Conservation (phyloP, 1,140 invertebrate species). For the Hypothenemus hampei region DNA sequence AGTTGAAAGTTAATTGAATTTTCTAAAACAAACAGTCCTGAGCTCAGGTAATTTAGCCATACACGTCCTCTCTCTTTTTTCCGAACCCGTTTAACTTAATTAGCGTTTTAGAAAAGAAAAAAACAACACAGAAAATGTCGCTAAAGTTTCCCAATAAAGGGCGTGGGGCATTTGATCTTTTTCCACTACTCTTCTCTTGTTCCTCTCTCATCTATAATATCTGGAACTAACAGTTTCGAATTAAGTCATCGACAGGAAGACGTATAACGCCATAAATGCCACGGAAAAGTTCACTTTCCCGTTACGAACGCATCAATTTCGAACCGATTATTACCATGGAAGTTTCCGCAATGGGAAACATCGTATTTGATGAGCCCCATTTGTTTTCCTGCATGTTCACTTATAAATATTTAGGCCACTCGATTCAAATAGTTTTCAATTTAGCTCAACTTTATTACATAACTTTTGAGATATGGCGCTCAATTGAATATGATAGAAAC, state of each 20-base stretch:
- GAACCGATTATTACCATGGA: conserved; percentile 3
- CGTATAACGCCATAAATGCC: conserved; percentile 10
- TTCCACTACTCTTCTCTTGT: too few species aligned
- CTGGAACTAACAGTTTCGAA: conserved; percentile 16
- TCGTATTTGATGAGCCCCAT: background rate
- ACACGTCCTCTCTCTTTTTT: background rate
- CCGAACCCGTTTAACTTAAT: too few species aligned
- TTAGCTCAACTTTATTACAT: too few species aligned
- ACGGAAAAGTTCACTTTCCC: conserved; percentile 8
- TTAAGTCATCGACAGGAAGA: conserved; percentile 11
- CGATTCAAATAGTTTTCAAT: too few species aligned
- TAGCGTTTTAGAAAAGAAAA: too few species aligned
- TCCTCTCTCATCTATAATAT: conserved; percentile 1
- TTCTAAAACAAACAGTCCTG: conserved; percentile 8
- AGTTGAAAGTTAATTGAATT: conserved; percentile 15
- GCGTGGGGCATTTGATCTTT: too few species aligned
- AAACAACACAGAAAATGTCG: too few species aligned
- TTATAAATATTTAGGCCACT: too few species aligned
- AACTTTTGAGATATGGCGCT: too few species aligned
- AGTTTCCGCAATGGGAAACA: background rate
- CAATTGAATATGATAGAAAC: too few species aligned
- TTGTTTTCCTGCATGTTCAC: background rate
- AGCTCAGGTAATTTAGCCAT: conserved; percentile 1
- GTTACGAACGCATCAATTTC: conserved; percentile 7
- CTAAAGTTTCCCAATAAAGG: too few species aligned